Percentiles rank a stretch among this genome's conserved stretches.
Evolutionary conservation across 2,113 vertebrate species (phyloP).

Genomic region (Corvus hawaiiensis): DNA sequence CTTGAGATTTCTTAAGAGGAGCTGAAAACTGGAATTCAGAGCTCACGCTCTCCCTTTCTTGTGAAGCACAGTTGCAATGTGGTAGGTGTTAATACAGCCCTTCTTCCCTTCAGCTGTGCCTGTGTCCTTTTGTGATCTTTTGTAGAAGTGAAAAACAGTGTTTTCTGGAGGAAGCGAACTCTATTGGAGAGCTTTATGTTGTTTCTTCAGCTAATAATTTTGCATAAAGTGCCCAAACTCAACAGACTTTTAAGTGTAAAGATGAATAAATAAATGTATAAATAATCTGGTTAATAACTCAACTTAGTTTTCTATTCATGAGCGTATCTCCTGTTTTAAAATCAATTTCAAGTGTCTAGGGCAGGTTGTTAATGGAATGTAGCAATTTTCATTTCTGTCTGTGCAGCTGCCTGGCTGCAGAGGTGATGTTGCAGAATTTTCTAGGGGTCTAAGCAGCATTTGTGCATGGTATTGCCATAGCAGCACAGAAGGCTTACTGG

Average conservation of each 20-base stretch:
- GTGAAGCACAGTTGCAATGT: background rate
- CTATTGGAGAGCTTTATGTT: background rate
- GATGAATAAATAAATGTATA: slow-evolving; percentile 14
- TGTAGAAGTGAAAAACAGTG: background rate
- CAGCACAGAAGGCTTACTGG: background rate
- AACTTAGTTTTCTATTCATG: background rate
- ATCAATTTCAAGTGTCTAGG: background rate
- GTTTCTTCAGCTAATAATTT: slow-evolving; percentile 34
- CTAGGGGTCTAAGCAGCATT: background rate
- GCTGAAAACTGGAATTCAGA: background rate
- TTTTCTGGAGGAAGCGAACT: background rate
- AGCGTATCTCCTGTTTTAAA: background rate
- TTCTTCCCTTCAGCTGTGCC: background rate
- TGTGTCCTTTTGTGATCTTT: background rate
- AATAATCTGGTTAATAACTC: background rate
- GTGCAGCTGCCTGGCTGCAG: background rate
- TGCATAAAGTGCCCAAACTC: background rate
- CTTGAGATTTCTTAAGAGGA: background rate
- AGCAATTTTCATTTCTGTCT: background rate
- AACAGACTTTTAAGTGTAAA: slow-evolving; percentile 14
- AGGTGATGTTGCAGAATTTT: background rate
- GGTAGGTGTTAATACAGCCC: background rate
- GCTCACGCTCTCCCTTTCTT: background rate
- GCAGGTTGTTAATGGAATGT: background rate
- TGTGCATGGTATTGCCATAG: background rate